These are phyloP conservation scores for Lichenostomus cassidix DNA, from an alignment of 2,113 vertebrate species.

Conservation along the genomic window DNA sequence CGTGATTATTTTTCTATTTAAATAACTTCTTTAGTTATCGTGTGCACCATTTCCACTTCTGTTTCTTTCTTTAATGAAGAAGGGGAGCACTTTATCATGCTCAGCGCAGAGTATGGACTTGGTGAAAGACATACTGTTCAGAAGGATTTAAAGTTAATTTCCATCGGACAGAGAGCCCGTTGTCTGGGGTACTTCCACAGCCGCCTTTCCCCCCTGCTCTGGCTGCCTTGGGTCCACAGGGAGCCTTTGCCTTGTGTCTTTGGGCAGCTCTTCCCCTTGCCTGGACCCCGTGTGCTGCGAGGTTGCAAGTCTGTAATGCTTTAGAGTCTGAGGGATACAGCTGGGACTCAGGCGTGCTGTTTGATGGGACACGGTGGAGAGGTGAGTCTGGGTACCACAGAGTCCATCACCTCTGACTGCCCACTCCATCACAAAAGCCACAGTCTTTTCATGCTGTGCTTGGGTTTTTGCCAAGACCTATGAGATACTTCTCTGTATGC, in stretches of 20 bases:
- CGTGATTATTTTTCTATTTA: neutral
- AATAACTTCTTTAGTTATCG: neutral
- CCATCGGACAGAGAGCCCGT: neutral
- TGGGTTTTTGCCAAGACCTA: neutral
- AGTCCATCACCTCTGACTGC: neutral
- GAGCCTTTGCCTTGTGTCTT: neutral
- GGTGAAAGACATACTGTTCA: conserved; percentile 19
- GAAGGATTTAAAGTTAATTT: conserved; percentile 37
- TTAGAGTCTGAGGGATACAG: neutral
- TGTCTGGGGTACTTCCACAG: neutral
- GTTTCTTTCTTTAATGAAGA: neutral
- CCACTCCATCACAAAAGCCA: neutral
- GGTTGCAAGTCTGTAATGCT: neutral
- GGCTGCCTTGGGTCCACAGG: neutral
- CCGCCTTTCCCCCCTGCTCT: neutral
- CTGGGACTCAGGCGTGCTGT: neutral
- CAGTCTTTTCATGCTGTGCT: neutral
- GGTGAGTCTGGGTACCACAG: neutral
- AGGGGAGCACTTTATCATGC: neutral
- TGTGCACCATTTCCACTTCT: neutral
- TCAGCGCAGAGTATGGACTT: fast-evolving
- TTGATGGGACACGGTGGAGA: fast-evolving
- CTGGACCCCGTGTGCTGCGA: neutral
- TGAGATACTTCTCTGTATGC: neutral
- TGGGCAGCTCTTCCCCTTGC: neutral